phyloP scores from a whole-genome alignment of 2,797 vertebrate species.

The Antennarius maculatus region DNA sequence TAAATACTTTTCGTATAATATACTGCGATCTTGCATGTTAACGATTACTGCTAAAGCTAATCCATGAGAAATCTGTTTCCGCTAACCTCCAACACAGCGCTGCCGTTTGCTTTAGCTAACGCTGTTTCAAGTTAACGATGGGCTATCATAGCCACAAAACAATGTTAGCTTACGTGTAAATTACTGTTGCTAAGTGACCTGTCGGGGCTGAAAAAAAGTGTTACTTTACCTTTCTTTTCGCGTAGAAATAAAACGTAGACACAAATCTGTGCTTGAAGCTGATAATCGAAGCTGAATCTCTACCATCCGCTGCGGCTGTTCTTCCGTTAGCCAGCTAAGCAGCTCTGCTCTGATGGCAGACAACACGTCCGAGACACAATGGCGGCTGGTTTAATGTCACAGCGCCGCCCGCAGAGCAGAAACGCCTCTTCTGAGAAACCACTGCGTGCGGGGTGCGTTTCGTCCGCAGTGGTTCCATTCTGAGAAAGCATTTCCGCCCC shows the following conservation, averaged over 20 bases:
- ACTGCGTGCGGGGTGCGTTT: not conserved
- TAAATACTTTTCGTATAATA: no score
- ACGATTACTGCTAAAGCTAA: conserved; percentile 54
- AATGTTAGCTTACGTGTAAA: not conserved
- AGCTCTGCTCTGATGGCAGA: conserved; percentile 42
- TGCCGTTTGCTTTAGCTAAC: conserved; percentile 28
- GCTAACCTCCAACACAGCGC: conserved; percentile 57
- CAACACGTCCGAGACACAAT: conserved; percentile 16
- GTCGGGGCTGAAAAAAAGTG: accelerated
- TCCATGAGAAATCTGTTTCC: no score
- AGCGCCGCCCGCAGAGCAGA: conserved; percentile 23
- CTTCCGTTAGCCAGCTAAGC: conserved; percentile 62
- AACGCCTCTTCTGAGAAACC: not conserved
- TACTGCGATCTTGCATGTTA: conserved; percentile 23
- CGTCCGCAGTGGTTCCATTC: not conserved
- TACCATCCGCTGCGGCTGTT: conserved; percentile 61
- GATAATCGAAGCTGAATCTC: conserved; percentile 54
- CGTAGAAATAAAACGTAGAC: conserved; percentile 23
- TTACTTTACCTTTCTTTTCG: conserved; percentile 52
- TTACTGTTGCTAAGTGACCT: accelerated
- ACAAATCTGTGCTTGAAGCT: conserved; percentile 62
- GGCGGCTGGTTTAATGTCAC: conserved; percentile 56
- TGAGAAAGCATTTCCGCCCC: not conserved
- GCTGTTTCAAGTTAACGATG: conserved; percentile 9
- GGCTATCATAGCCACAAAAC: not conserved